phyloP scores from a whole-genome alignment of 2,888 invertebrate genomes.

The Acleris laterana region DNA sequence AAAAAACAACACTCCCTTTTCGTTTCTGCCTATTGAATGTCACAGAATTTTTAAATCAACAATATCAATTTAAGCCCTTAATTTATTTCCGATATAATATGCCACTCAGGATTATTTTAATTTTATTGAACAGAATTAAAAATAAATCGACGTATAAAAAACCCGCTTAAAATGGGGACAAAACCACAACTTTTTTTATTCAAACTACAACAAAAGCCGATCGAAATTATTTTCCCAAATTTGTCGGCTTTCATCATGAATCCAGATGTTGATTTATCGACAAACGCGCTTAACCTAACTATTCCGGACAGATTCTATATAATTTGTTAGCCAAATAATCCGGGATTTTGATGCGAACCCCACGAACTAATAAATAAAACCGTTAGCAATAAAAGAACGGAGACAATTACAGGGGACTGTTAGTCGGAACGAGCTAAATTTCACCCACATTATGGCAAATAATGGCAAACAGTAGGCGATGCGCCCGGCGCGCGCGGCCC shows the following conservation, averaged over 20 bases:
- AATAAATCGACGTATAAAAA: constrained; percentile 12
- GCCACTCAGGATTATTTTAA: background rate
- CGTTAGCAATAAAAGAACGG: constrained; percentile 68
- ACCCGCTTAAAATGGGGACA: constrained; percentile 12
- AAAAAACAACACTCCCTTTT: too few species aligned
- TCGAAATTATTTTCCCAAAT: constrained; percentile 58
- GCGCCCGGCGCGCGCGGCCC: constrained; percentile 55
- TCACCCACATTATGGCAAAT: constrained; percentile 82
- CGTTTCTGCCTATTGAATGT: too few species aligned
- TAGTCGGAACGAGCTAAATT: constrained; percentile 77
- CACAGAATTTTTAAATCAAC: background rate
- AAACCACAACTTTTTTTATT: constrained; percentile 22
- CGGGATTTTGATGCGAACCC: constrained; percentile 73
- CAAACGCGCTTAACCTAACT: constrained; percentile 75
- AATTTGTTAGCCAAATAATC: constrained; percentile 85
- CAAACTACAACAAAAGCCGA: constrained; percentile 42
- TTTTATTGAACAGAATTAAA: background rate
- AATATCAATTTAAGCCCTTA: background rate
- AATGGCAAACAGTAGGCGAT: constrained; percentile 79
- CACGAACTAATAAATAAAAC: constrained; percentile 58
- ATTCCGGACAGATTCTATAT: constrained; percentile 79
- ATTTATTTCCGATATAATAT: background rate
- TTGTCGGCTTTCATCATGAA: constrained; percentile 74
- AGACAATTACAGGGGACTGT: constrained; percentile 75
- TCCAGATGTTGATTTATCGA: constrained; percentile 78